Evolutionary conservation across 2,888 invertebrate species (phyloP).

Genomic region (Rotaria sp.): DNA sequence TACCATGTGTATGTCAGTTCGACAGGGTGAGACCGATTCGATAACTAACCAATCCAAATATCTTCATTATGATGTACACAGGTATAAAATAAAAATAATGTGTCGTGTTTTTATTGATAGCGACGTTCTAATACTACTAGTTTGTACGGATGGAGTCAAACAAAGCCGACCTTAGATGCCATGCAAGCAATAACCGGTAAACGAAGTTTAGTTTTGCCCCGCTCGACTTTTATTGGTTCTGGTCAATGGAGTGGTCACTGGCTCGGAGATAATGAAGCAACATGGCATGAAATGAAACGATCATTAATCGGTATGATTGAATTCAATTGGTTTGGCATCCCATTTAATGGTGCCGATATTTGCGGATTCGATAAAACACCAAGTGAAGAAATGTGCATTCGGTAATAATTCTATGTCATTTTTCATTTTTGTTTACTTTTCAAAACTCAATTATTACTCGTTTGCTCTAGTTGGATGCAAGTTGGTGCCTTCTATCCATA

Average conservation of each 20-base stretch:
- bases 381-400: slow-evolving; percentile 43
- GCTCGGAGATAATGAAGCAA: slow-evolving; percentile 65
- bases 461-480: slow-evolving; percentile 43
- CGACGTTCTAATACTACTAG: too few relatives aligned
- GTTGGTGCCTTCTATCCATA: slow-evolving; percentile 45
- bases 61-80: slow-evolving; percentile 70
- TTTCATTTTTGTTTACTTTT: not conserved
- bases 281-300: slow-evolving; percentile 59
- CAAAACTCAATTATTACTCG: not conserved
- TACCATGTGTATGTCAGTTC: slow-evolving; percentile 38
- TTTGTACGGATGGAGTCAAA: too few relatives aligned
- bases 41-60: slow-evolving; percentile 41
- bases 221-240: slow-evolving; percentile 53
- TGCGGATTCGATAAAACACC: slow-evolving; percentile 43
- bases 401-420: not conserved
- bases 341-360: slow-evolving; percentile 43
- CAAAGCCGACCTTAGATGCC: too few relatives aligned
- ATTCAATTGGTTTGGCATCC: slow-evolving; percentile 51
- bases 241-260: slow-evolving; percentile 63
- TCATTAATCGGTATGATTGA: slow-evolving; percentile 46
- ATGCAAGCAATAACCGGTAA: slow-evolving; percentile 41
- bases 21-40: slow-evolving; percentile 10
- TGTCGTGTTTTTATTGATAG: too few relatives aligned
- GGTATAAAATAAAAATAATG: too few relatives aligned
- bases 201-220: slow-evolving; percentile 51